Evolutionary conservation across 2,888 invertebrate genomes (phyloP), one percentile per base, ranked within the genome.

Genomic region (Serripes groenlandicus): DNA sequence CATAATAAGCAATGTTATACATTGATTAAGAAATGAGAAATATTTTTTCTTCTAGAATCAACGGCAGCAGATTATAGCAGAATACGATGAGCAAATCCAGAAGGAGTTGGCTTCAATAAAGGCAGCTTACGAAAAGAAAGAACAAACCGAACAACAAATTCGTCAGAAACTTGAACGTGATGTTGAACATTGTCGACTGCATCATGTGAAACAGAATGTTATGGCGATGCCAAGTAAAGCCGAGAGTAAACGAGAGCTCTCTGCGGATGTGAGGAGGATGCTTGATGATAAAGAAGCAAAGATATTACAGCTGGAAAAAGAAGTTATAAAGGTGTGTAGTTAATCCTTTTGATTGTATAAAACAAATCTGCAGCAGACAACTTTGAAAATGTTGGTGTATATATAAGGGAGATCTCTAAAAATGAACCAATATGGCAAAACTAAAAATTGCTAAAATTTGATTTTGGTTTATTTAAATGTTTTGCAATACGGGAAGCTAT

Each of bases 111-210:
- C 97, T 23, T 97, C 97, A 74, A 96, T 98, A 89, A 97, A 98
- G 94, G 96, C 97, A 88, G 97, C 97, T 9, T 97, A 97, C 91
- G 98, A 98, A 93, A 96, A 97, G 88, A 96, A 98, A 83, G 97
- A 98, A 94, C 97, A 97, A 94, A 97, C 97, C 60, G 97, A 98
- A 95, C 96, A 97, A 90, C 97, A 97, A 93, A 95, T 98, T 87
- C 96, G 98, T 79, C 96, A 97, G 54, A 97, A 98, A 93, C 96
- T 98, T 32, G 98, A 98, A 94, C 96, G 97, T 90, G 98, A 98
- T 95, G 95, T 98, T 85, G 96, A 97, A 42, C 76, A 60, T 60
- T 86, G 83, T 69, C 83, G 88, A 74, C 70, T 81, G 34, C 88
- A 91, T 70, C 88, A 88, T 91, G 35, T 28, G 71, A 69, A 70